phyloP scores from a whole-genome alignment of 2,888 invertebrate species.

The Melanostoma mellinum region DNA sequence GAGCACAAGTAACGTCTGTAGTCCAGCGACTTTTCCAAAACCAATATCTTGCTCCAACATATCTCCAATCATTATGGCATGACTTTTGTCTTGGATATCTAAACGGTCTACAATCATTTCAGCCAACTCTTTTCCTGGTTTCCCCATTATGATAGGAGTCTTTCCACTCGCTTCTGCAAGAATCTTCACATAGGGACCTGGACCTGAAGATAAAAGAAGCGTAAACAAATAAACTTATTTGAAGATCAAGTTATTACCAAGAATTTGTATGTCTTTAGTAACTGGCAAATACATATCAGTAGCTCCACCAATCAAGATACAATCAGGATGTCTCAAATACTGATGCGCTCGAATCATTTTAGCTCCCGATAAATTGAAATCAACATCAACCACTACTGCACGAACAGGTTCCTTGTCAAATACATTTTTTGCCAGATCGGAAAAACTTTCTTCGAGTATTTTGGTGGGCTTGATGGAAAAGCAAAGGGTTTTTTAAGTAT shows the following conservation, averaged over 20 bases:
- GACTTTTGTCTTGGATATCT: conserved; percentile 84
- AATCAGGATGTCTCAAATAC: conserved; percentile 82
- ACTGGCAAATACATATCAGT: conserved; percentile 81
- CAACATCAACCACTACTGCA: conserved; percentile 83
- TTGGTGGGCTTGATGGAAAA: conserved; percentile 75
- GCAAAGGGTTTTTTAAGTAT: conserved; percentile 24
- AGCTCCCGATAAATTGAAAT: conserved; percentile 81
- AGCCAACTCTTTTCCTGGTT: conserved; percentile 81
- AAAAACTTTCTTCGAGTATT: conserved; percentile 76
- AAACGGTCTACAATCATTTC: conserved; percentile 76
- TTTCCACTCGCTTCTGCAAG: conserved; percentile 79
- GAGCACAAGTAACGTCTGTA: conserved; percentile 89
- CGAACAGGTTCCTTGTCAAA: conserved; percentile 80
- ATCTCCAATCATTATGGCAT: conserved; percentile 93
- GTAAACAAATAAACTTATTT: not conserved
- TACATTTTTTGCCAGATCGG: conserved; percentile 73
- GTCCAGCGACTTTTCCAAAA: conserved; percentile 87
- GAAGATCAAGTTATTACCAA: conserved; percentile 77
- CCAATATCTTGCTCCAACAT: conserved; percentile 91
- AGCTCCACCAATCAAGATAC: conserved; percentile 81
- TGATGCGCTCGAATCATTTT: conserved; percentile 82
- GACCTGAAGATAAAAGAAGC: conserved; percentile 75
- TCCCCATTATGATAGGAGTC: conserved; percentile 80
- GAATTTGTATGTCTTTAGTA: conserved; percentile 76
- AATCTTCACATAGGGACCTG: conserved; percentile 80